Percentiles rank a stretch among this genome's conserved stretches.
These are phyloP conservation scores for Colinus virginianus DNA, from an alignment of 2,113 vertebrate genomes.

Conservation along the genomic window DNA sequence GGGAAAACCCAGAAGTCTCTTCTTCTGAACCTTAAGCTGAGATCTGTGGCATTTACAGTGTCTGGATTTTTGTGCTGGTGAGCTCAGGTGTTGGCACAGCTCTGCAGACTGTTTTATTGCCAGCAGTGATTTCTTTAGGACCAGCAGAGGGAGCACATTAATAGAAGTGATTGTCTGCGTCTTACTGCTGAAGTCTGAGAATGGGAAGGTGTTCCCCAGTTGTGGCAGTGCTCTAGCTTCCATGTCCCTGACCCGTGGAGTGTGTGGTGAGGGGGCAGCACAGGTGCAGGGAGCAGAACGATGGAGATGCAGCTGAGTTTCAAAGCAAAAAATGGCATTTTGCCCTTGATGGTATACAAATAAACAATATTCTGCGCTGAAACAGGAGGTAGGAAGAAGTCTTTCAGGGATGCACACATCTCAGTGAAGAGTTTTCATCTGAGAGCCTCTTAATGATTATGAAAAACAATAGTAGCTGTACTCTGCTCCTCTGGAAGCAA, in stretches of 20 bases:
- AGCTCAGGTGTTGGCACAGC: background rate
- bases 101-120: background rate
- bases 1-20: background rate
- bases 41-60: background rate
- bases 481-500: background rate
- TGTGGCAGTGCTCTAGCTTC: background rate
- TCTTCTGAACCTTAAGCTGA: background rate
- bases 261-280: background rate
- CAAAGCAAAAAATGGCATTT: background rate
- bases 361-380: background rate
- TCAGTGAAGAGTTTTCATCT: background rate
- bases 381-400: background rate
- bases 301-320: background rate
- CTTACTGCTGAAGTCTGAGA: background rate
- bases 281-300: background rate
- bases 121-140: background rate
- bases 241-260: background rate
- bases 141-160: slow-evolving; percentile 63
- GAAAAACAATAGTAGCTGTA: background rate
- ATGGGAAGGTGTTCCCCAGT: background rate
- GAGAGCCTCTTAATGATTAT: background rate
- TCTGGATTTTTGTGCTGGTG: background rate
- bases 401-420: background rate
- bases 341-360: background rate
- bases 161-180: background rate